Evolutionary conservation across 2,888 invertebrate species (phyloP).

Genomic region (Seladonia tumulorum): DNA sequence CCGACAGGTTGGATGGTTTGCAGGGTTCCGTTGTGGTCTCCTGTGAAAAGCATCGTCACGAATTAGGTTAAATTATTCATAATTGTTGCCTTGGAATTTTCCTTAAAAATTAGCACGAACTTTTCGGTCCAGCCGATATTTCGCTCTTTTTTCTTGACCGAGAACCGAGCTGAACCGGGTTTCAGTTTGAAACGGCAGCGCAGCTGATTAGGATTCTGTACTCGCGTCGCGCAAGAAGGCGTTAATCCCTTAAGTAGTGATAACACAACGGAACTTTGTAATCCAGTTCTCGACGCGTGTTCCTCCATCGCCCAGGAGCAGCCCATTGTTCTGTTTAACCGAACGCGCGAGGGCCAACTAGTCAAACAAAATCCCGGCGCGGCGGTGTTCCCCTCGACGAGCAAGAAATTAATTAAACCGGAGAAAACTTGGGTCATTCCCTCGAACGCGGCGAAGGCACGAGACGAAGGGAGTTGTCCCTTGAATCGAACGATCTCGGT

Average conservation of each 20-base stretch:
- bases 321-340: constrained; percentile 36
- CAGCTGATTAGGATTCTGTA: constrained; percentile 63
- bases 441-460: background rate
- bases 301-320: constrained; percentile 14
- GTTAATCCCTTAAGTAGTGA: constrained; percentile 71
- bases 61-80: background rate
- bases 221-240: constrained; percentile 55
- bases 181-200: constrained; percentile 45
- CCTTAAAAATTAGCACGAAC: background rate
- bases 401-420: constrained; percentile 57
- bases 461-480: background rate
- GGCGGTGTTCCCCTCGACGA: background rate
- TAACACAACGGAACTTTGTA: constrained; percentile 73
- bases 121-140: background rate
- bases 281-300: constrained; percentile 70
- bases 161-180: background rate
- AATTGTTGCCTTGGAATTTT: too few relatives aligned
- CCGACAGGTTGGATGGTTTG: background rate
- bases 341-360: constrained; percentile 12
- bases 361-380: constrained; percentile 33
- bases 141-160: background rate
- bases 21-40: background rate
- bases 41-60: background rate
- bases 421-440: constrained; percentile 30
- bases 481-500: background rate